phyloP scores from a whole-genome alignment of 2,113 vertebrate species.

The Progne subis region DNA sequence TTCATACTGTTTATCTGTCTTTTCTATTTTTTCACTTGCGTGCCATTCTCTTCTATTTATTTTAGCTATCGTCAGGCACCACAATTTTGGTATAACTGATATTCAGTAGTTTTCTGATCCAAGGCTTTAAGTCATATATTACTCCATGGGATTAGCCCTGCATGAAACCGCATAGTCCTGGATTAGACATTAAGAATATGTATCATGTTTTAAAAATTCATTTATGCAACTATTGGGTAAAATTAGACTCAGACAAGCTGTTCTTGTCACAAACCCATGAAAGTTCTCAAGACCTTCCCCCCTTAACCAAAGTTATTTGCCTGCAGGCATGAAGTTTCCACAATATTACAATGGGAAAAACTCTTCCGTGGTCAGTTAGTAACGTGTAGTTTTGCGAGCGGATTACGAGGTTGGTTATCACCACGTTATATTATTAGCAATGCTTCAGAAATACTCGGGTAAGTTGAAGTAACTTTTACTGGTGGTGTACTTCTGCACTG shows the following conservation, averaged over 20 bases:
- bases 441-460: background rate
- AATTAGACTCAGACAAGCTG: constrained; percentile 59
- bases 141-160: constrained; percentile 38
- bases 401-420: background rate
- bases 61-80: constrained; percentile 20
- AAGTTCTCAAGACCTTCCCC: constrained; percentile 5
- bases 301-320: constrained; percentile 46
- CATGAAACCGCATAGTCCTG: constrained; percentile 36
- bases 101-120: constrained; percentile 41
- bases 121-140: constrained; percentile 49
- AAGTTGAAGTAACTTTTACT: constrained; percentile 32
- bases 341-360: constrained; percentile 24
- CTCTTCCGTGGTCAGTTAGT: background rate
- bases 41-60: constrained; percentile 23
- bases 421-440: background rate
- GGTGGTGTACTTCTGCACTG: constrained; percentile 28
- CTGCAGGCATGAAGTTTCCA: constrained; percentile 7
- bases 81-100: constrained; percentile 38
- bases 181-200: constrained; percentile 57
- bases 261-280: constrained; percentile 41
- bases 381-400: background rate
- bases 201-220: constrained; percentile 67
- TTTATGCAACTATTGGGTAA: constrained; percentile 54
- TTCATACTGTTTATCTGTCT: background rate
- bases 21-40: background rate